phyloP scores from a whole-genome alignment of 2,797 vertebrate species.

The Sylvia borin region DNA sequence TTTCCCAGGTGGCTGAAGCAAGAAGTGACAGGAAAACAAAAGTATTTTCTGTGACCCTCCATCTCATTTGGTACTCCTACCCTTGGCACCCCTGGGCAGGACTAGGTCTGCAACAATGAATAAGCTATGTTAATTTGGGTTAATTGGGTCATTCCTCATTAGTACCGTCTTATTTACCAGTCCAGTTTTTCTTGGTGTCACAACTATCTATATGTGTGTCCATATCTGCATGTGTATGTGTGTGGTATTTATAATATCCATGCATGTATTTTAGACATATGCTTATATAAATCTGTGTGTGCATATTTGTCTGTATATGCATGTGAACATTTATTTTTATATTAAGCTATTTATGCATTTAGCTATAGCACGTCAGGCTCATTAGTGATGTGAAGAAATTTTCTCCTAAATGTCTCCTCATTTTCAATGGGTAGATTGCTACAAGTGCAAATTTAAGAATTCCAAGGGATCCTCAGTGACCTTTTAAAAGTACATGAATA shows the following conservation, averaged over 20 bases:
- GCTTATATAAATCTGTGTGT: too few species aligned
- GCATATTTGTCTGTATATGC: rapidly evolving
- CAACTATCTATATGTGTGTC: rapidly evolving
- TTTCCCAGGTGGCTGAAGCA: background rate
- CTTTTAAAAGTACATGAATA: background rate
- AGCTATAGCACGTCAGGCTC: background rate
- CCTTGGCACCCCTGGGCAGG: background rate
- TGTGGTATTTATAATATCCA: background rate
- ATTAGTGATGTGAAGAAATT: background rate
- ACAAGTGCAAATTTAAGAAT: background rate
- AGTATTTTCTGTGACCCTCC: background rate
- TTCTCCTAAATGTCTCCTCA: background rate
- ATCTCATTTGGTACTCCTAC: background rate
- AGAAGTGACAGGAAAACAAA: background rate
- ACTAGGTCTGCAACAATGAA: background rate
- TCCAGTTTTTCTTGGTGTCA: background rate
- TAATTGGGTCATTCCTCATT: background rate
- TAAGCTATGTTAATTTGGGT: background rate
- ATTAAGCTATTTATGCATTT: background rate
- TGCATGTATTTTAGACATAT: background rate
- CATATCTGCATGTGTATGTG: rapidly evolving
- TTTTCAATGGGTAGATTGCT: background rate
- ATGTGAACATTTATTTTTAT: too few species aligned
- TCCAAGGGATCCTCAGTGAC: too few species aligned
- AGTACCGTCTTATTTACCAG: background rate